Conservation (phyloP, 1,140 invertebrate genomes). For the Zaprionus capensis region DNA sequence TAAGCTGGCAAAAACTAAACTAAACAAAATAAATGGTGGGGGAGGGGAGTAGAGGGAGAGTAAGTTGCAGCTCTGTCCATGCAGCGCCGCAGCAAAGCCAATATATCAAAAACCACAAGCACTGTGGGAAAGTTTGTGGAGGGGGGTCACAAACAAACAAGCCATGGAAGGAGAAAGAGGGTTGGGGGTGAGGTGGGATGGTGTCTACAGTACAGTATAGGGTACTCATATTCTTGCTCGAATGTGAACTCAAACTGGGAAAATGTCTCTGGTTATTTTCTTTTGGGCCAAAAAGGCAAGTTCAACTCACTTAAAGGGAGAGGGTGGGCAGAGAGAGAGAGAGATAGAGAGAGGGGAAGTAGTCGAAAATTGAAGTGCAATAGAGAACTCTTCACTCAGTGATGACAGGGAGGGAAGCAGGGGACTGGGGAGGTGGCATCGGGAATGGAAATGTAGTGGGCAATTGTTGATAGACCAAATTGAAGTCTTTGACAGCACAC, state of each 20-base stretch:
- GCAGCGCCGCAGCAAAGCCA: background rate
- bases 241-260: background rate
- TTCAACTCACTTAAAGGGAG: constrained; percentile 15
- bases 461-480: constrained; percentile 30
- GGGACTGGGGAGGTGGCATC: background rate
- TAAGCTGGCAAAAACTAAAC: constrained; percentile 25
- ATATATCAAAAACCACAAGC: constrained; percentile 45
- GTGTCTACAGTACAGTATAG: background rate
- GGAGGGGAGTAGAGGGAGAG: background rate
- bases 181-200: background rate
- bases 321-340: background rate
- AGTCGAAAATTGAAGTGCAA: constrained; percentile 56
- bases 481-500: constrained; percentile 41
- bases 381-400: constrained; percentile 52
- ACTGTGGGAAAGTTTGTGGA: background rate
- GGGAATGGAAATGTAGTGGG: constrained; percentile 3
- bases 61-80: background rate
- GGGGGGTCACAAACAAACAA: constrained; percentile 21
- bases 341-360: background rate
- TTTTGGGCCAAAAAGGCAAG: constrained; percentile 1
- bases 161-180: constrained; percentile 16
- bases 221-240: background rate
- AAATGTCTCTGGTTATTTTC: constrained; percentile 32
- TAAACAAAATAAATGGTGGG: background rate
- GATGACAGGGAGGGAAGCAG: background rate